Evolutionary conservation across 1,140 invertebrate species (phyloP).

Genomic region (Oedothorax gibbosus): DNA sequence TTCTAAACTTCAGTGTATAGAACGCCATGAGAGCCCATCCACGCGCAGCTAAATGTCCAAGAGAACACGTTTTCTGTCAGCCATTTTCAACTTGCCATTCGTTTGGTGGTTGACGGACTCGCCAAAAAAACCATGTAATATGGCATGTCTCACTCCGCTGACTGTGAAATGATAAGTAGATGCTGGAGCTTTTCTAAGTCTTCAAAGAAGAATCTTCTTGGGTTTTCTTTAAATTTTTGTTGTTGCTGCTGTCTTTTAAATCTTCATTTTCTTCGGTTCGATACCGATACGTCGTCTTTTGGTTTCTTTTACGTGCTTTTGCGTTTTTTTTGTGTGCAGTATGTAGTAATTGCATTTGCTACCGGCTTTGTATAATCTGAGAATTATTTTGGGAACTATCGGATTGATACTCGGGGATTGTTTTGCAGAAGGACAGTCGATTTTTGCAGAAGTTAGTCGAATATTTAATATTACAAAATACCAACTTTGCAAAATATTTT

Average conservation of each 20-base stretch:
- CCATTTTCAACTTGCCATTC: background rate
- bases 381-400: no score
- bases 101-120: conserved; percentile 6
- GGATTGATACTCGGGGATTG: no score
- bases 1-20: no score
- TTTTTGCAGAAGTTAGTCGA: no score
- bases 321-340: no score
- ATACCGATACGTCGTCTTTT: no score
- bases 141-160: conserved; percentile 17
- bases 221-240: background rate
- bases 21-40: background rate
- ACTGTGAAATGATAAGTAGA: conserved; percentile 1
- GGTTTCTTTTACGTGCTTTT: no score
- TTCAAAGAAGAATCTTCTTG: background rate
- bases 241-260: background rate
- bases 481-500: no score
- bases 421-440: no score
- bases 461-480: no score
- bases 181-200: background rate
- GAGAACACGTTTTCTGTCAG: background rate
- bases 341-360: no score
- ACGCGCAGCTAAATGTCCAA: conserved; percentile 20
- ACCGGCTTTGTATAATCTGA: no score
- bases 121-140: background rate
- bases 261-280: background rate